Percentiles rank a stretch among this genome's conserved stretches.
These are phyloP conservation scores for Chaetodon trifascialis DNA, from an alignment of 2,113 vertebrate genomes.

Conservation along the genomic window DNA sequence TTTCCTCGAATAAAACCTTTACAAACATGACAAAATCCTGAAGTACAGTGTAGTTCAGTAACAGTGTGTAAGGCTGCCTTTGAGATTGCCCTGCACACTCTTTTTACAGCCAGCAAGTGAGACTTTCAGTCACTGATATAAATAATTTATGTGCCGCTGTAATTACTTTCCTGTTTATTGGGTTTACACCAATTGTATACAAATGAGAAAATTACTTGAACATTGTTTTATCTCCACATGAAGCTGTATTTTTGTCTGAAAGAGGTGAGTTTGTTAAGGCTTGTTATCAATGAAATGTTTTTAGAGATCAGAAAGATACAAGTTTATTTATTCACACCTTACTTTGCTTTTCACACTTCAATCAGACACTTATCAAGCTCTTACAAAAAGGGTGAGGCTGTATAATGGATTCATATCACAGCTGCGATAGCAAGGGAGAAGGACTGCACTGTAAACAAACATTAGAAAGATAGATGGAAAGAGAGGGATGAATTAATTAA, in stretches of 20 bases:
- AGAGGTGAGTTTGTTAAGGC: not conserved
- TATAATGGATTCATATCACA: conserved; percentile 14
- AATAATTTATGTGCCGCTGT: conserved; percentile 31
- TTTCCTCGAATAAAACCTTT: not conserved
- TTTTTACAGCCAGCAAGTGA: not conserved
- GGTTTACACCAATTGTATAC: conserved; percentile 10
- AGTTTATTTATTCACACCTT: conserved; percentile 26
- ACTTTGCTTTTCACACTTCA: conserved; percentile 9
- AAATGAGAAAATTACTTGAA: conserved; percentile 20
- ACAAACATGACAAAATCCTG: too few species aligned
- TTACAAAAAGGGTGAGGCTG: not conserved
- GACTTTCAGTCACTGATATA: not conserved
- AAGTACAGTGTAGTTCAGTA: too few species aligned
- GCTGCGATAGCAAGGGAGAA: not conserved
- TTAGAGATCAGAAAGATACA: conserved; percentile 1
- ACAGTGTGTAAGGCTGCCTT: not conserved
- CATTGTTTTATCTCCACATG: conserved; percentile 18
- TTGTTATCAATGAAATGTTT: conserved; percentile 4
- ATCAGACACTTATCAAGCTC: conserved; percentile 11
- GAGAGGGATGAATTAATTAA: not conserved
- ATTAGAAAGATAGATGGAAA: not conserved
- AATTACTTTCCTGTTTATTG: conserved; percentile 41
- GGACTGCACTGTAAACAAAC: conserved; percentile 12
- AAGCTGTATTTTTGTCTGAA: conserved; percentile 7
- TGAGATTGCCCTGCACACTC: not conserved